phyloP scores from a whole-genome alignment of 2,888 invertebrate species.

The Platycheirus rosarum region DNA sequence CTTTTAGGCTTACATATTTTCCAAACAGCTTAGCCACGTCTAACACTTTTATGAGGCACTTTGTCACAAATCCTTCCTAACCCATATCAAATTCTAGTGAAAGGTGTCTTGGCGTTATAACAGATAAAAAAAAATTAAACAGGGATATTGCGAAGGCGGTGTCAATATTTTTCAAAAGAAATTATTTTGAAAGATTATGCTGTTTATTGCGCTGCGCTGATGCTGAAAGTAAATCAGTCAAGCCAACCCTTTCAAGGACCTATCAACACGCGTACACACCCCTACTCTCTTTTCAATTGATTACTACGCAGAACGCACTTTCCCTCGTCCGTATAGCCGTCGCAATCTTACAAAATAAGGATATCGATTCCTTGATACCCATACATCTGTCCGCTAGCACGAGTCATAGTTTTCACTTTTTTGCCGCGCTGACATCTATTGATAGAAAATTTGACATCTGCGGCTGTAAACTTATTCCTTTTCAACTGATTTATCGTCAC shows the following conservation, averaged over 20 bases:
- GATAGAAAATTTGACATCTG: constrained; percentile 46
- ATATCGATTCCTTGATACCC: constrained; percentile 24
- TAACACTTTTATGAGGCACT: too few species aligned
- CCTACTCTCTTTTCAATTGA: background rate
- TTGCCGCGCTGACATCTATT: constrained; percentile 36
- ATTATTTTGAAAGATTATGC: constrained; percentile 15
- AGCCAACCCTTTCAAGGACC: constrained; percentile 41
- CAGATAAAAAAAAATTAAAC: too few species aligned
- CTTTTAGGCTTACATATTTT: too few species aligned
- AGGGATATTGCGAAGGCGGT: too few species aligned
- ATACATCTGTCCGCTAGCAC: constrained; percentile 52
- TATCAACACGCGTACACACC: constrained; percentile 41
- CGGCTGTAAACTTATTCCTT: background rate
- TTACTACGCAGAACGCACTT: too few species aligned
- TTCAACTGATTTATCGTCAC: constrained; percentile 11
- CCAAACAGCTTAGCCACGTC: too few species aligned
- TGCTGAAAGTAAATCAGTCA: background rate
- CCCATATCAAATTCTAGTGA: too few species aligned
- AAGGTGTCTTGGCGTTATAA: too few species aligned
- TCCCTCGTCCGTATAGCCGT: background rate
- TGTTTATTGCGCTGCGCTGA: background rate
- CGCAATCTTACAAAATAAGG: constrained; percentile 7
- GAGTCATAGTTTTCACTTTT: constrained; percentile 55
- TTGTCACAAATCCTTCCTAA: too few species aligned
- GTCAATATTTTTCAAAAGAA: too few species aligned